phyloP scores from a whole-genome alignment of 2,113 vertebrate genomes.

The Pleuronectes platessa region DNA sequence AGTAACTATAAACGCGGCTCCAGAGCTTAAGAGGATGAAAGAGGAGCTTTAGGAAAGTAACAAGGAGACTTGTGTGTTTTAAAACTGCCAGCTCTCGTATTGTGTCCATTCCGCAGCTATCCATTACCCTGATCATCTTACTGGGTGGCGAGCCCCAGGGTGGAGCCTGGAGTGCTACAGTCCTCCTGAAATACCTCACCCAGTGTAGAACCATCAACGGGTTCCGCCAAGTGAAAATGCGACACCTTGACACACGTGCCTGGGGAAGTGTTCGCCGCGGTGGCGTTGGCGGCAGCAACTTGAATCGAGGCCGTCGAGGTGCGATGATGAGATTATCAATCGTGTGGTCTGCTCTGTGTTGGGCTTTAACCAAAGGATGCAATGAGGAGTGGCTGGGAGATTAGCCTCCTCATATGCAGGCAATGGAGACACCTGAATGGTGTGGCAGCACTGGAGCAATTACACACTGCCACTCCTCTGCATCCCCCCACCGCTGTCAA shows the following conservation, averaged over 20 bases:
- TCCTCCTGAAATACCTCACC: slow-evolving; percentile 44
- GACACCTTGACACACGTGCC: background rate
- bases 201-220: background rate
- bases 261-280: background rate
- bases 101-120: slow-evolving; percentile 69
- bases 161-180: slow-evolving; percentile 62
- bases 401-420: slow-evolving; percentile 32
- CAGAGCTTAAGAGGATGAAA: slow-evolving; percentile 55
- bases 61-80: slow-evolving; percentile 63
- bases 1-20: slow-evolving; percentile 32
- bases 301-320: background rate
- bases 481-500: slow-evolving; percentile 68
- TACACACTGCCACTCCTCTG: slow-evolving; percentile 68
- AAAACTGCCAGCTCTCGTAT: slow-evolving; percentile 57
- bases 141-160: slow-evolving; percentile 42
- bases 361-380: background rate
- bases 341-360: background rate
- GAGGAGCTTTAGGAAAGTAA: slow-evolving; percentile 66
- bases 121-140: slow-evolving; percentile 72
- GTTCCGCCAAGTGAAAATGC: background rate
- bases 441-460: slow-evolving; percentile 64
- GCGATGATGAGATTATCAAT: background rate
- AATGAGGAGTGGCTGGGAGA: slow-evolving; percentile 29
- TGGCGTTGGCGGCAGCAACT: background rate
- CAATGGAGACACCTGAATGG: slow-evolving; percentile 65